Base-by-base conservation (phyloP, 2,888 invertebrate species). In the Sphaeridia pumilis region DNA sequence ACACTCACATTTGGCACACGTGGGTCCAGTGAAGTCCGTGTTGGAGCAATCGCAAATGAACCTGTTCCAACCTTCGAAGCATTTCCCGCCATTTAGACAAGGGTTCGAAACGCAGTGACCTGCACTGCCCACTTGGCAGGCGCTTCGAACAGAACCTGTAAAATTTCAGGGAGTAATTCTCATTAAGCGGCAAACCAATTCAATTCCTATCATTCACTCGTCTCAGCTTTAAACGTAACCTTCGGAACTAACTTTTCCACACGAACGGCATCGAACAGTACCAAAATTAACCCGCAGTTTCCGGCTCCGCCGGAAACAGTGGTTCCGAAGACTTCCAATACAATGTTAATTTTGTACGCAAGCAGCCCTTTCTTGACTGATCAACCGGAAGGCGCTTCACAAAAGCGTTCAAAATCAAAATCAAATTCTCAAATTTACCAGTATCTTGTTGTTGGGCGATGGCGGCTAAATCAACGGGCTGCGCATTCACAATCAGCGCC, bases 41-140 rank as follows among this genome's bases (percentile, higher is more conserved):
- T 80, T 78, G 10, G 87, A 83, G 70, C 95, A 95, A 71, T 95
- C 93, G 69, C 95, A 95, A 49, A 89, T 78, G 64, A 86, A 87
- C 55, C 94, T 77, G 73, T 94, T 93, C 94, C 94, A 95, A 0
- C 95, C 95, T 70, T 94, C 93, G 3, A 81, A 75, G 71, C 95
- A 95, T 22, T 76, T 73, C 1, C 90, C 92, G 2, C 84, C 84
- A 69, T 94, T 88, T 71, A 87, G 81, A 68, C 95, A 95, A 0
- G 93, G 92, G 17, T 83, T 81, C 42, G 83, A 84, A 51, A 81
- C 80, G 67, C 88, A 88, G 66, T 87, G 85, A 60, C 83, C 78
- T 59, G 83, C 68, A 63, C 64, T 78, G 67, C 85, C 80, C 12
- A 84, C 81, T 69, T 87, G 86, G 69, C 94, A 94, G 21, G 88